These are phyloP conservation scores for Eira barbara DNA, from an alignment of 2,113 vertebrate genomes.

Conservation along the genomic window DNA sequence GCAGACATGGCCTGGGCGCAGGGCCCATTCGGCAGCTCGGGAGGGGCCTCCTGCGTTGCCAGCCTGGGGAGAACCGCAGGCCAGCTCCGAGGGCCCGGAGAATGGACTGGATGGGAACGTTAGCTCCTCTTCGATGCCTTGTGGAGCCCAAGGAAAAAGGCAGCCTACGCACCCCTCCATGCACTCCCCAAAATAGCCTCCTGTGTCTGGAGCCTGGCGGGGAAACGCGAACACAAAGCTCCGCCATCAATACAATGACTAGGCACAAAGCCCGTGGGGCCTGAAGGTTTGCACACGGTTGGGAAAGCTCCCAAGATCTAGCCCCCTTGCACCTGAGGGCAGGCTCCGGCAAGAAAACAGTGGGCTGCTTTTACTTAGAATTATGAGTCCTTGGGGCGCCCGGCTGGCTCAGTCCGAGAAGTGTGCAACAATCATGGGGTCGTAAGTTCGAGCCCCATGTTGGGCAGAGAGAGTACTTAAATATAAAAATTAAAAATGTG, in stretches of 20 bases:
- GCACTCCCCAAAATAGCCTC: neutral
- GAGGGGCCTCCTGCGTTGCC: neutral
- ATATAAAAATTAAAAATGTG: neutral
- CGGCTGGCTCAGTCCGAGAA: neutral
- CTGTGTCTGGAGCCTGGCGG: neutral
- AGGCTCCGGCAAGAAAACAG: neutral
- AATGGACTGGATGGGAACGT: no score
- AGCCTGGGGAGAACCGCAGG: neutral
- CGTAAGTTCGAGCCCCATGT: neutral
- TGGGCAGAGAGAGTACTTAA: neutral
- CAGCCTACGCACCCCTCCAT: fast-evolving
- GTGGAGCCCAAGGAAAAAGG: neutral
- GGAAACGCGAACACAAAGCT: neutral
- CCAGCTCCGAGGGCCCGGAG: neutral
- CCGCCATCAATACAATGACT: fast-evolving
- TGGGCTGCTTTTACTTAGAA: neutral
- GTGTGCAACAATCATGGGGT: neutral
- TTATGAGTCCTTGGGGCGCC: neutral
- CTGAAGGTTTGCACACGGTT: fast-evolving
- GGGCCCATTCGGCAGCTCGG: neutral
- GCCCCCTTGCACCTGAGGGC: fast-evolving
- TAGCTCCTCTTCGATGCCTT: neutral
- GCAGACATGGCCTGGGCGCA: neutral
- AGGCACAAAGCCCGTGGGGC: fast-evolving
- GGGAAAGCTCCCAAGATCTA: fast-evolving